These are phyloP conservation scores for Zeuzera pyrina DNA, from an alignment of 2,888 invertebrate species.

Conservation along the genomic window DNA sequence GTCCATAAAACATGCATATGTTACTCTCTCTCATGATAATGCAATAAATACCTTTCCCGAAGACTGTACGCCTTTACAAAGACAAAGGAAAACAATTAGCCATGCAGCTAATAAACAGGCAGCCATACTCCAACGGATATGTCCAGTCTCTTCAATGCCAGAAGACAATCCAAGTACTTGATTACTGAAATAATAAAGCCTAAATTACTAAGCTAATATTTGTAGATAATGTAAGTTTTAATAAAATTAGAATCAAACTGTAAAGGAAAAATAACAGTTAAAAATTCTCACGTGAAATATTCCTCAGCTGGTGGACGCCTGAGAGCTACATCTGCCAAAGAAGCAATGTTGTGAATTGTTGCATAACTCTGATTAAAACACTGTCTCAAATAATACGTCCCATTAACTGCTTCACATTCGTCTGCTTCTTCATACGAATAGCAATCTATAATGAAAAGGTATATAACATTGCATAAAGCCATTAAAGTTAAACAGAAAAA, in stretches of 20 bases:
- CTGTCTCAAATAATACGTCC: constrained; percentile 75
- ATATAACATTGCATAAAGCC: neutral
- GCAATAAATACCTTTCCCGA: constrained; percentile 76
- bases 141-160: constrained; percentile 81
- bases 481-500: too few species aligned
- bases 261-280: too few species aligned
- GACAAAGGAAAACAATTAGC: constrained; percentile 83
- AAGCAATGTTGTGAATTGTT: constrained; percentile 66
- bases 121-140: constrained; percentile 79
- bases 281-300: constrained; percentile 76
- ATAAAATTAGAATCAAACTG: constrained; percentile 4
- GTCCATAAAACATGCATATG: neutral
- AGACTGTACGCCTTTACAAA: constrained; percentile 85
- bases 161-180: constrained; percentile 79
- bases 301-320: constrained; percentile 80
- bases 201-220: constrained; percentile 5
- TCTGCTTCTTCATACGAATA: constrained; percentile 79
- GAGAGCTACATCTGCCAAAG: constrained; percentile 68
- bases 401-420: constrained; percentile 71
- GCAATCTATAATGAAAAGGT: constrained; percentile 66
- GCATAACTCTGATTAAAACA: constrained; percentile 75
- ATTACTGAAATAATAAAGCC: constrained; percentile 66
- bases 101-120: constrained; percentile 83
- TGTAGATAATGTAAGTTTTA: constrained; percentile 7
- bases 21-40: neutral